Evolutionary conservation across 2,113 vertebrate genomes (phyloP).

Genomic region (Aegithalos caudatus): DNA sequence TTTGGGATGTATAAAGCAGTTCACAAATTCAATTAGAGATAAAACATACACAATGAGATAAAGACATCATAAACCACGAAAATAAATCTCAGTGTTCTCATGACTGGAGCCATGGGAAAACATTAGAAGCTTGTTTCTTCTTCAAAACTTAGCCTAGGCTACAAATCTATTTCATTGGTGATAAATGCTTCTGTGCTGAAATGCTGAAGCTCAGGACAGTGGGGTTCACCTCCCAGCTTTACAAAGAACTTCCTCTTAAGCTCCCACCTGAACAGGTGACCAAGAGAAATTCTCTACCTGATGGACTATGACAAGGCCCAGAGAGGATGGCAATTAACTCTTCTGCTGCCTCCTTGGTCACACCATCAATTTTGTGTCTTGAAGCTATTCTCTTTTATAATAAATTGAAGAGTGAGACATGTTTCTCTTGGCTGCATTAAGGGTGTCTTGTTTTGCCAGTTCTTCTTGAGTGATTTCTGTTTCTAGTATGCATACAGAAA

Average conservation of each 20-base stretch:
- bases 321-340: not conserved
- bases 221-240: not conserved
- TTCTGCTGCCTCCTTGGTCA: not conserved
- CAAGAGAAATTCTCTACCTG: not conserved
- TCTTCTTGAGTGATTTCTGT: not conserved
- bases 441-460: not conserved
- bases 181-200: not conserved
- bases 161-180: not conserved
- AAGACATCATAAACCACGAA: conserved; percentile 3
- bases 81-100: not conserved
- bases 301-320: not conserved
- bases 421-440: not conserved
- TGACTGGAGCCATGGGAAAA: not conserved
- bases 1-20: conserved; percentile 1
- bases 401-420: not conserved
- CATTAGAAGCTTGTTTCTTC: not conserved
- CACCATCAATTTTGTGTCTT: not conserved
- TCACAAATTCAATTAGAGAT: conserved; percentile 39
- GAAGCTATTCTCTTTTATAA: not conserved
- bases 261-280: not conserved
- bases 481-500: not conserved
- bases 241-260: not conserved
- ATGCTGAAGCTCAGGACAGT: not conserved
- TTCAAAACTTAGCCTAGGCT: not conserved
- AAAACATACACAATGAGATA: conserved; percentile 22